Evolutionary conservation across 2,113 vertebrate species (phyloP).

Genomic region (Protobothrops flavoviridis): DNA sequence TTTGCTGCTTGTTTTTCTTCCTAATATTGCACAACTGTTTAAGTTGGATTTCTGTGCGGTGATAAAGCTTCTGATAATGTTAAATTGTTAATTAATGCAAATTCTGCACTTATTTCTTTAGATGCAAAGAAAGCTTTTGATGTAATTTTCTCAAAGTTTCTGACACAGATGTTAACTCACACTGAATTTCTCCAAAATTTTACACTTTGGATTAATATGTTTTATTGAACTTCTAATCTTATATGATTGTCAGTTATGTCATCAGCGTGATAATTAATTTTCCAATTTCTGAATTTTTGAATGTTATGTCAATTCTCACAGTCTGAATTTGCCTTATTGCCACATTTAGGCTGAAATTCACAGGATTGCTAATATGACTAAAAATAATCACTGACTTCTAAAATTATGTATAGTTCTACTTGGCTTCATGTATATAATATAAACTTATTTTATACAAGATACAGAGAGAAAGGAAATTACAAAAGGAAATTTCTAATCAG

Average conservation of each 20-base stretch:
- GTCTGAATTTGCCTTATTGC: not conserved
- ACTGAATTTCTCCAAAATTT: not conserved
- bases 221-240: not conserved
- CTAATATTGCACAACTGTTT: not conserved
- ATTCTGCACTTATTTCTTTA: not conserved
- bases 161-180: not conserved
- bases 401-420: not conserved
- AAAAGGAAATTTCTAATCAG: not conserved
- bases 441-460: not conserved
- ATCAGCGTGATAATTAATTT: not conserved
- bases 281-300: not conserved
- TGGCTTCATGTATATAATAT: not conserved
- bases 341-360: not conserved
- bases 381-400: not conserved
- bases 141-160: not conserved
- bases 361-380: not conserved
- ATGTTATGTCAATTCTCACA: not conserved
- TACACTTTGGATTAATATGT: not conserved
- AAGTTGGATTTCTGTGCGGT: not conserved
- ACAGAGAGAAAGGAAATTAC: not conserved
- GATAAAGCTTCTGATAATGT: not conserved
- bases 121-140: not conserved
- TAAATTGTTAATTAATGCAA: not conserved
- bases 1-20: not conserved
- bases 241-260: not conserved